Conservation (phyloP, 1,140 invertebrate genomes). For the Sycobia sp. region DNA sequence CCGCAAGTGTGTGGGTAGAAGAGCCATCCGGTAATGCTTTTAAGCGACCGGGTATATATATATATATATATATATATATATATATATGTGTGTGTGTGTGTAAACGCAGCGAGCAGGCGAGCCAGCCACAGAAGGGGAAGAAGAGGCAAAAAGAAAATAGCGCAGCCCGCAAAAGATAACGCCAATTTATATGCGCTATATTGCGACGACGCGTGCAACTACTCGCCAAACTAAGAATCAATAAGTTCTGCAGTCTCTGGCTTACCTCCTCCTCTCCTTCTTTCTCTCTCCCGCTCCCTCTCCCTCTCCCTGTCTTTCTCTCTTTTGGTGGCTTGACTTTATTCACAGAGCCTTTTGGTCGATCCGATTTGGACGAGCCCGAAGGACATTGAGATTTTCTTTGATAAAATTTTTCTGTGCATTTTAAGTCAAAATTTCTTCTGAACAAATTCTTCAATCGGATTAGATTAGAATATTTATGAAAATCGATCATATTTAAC, state of each 20-base stretch:
- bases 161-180: slow-evolving; percentile 24
- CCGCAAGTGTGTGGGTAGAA: background rate
- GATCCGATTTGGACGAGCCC: no score
- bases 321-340: background rate
- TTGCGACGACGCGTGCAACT: slow-evolving; percentile 17
- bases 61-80: no score
- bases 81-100: no score
- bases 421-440: no score
- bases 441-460: no score
- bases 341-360: slow-evolving; percentile 27
- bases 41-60: background rate
- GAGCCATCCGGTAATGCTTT: no score
- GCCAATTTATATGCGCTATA: slow-evolving; percentile 12
- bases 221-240: slow-evolving; percentile 26
- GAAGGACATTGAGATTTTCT: no score
- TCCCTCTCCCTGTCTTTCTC: background rate
- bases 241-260: slow-evolving; percentile 23
- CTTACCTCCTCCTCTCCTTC: background rate
- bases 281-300: background rate
- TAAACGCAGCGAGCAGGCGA: no score
- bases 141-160: background rate
- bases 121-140: no score
- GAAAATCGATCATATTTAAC: no score
- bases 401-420: no score
- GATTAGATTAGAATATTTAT: no score